Evolutionary conservation across 2,797 vertebrate species (phyloP).

Genomic region (Spondyliosoma cantharus): DNA sequence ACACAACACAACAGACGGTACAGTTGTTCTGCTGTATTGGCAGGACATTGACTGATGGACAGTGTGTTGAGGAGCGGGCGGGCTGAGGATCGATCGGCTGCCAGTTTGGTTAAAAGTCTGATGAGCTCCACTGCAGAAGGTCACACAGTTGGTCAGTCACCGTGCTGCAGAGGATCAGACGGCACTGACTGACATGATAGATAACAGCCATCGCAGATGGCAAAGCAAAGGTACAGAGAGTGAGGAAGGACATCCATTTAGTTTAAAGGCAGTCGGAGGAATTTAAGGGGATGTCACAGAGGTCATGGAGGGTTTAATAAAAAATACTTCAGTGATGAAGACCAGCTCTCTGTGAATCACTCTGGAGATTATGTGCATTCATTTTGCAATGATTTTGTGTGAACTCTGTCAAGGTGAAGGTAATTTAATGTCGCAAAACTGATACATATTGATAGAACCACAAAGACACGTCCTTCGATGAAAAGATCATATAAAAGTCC

Average conservation of each 20-base stretch:
- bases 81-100: constrained; percentile 71
- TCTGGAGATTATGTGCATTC: not conserved
- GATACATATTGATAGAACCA: no score
- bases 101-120: constrained; percentile 65
- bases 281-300: constrained; percentile 2
- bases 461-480: not conserved
- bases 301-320: constrained; percentile 1
- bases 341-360: not conserved
- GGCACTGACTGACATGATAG: constrained; percentile 42
- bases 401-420: not conserved
- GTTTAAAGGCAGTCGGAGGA: constrained; percentile 15
- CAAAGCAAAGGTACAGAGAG: not conserved
- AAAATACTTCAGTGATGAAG: not conserved
- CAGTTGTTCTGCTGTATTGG: constrained; percentile 44
- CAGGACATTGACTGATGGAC: constrained; percentile 72
- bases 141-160: constrained; percentile 60
- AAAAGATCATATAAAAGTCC: not conserved
- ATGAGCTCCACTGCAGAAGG: constrained; percentile 72
- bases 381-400: not conserved
- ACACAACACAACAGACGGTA: not conserved
- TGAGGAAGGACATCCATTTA: constrained; percentile 4
- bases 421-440: no score
- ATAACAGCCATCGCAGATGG: constrained; percentile 27
- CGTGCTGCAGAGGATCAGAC: constrained; percentile 41
- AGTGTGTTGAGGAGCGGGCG: constrained; percentile 32